Conservation (phyloP, 2,888 invertebrate species). For the Machimus rusticus region DNA sequence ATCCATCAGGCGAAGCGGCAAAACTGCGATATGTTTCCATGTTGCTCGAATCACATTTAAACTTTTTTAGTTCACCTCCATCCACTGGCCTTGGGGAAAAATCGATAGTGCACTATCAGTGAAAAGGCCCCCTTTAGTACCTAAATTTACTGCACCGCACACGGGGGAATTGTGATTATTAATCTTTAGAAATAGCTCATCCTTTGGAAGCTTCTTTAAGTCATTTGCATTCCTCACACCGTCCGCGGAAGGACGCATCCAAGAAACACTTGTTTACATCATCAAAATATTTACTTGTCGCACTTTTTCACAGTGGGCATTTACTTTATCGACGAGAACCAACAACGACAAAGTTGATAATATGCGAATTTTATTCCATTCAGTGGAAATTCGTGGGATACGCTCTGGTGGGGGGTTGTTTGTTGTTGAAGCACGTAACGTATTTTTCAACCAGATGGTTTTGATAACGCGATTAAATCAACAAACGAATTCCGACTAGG, state of each 20-base stretch:
- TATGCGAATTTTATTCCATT: neutral
- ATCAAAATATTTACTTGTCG: constrained; percentile 22
- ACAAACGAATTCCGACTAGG: constrained; percentile 24
- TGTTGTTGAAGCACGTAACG: neutral
- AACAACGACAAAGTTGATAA: neutral
- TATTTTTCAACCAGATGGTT: constrained; percentile 7
- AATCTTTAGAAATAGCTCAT: neutral
- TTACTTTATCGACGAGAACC: neutral
- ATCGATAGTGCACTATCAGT: constrained; percentile 53
- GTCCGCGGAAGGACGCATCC: neutral
- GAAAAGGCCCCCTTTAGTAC: neutral
- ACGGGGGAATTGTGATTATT: neutral
- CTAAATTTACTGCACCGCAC: neutral
- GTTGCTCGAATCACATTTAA: constrained; percentile 6
- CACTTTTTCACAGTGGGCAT: neutral
- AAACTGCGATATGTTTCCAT: neutral
- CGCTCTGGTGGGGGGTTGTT: neutral
- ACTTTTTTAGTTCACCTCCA: constrained; percentile 46
- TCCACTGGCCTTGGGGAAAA: constrained; percentile 55
- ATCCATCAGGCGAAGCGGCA: neutral
- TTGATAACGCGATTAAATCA: constrained; percentile 25
- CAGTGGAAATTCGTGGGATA: neutral
- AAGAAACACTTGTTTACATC: constrained; percentile 28
- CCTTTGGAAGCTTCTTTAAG: neutral
- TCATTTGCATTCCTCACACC: neutral